Evolutionary conservation across 2,888 invertebrate species (phyloP).

Genomic region (Apotomis turbidana): DNA sequence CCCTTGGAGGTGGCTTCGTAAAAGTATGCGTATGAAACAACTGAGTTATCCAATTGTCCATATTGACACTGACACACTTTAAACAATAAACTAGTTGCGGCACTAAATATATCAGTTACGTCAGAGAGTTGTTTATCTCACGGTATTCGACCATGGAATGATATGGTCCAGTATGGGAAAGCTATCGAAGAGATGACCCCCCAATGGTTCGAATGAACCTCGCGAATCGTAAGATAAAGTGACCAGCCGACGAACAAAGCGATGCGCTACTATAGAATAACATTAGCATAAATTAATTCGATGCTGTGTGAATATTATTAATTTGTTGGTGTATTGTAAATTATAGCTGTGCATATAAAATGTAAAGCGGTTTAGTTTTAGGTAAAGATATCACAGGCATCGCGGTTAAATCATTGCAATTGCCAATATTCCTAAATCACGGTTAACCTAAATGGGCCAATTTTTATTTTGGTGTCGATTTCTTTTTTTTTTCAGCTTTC

Average conservation of each 20-base stretch:
- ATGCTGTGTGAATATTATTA: conserved; percentile 33
- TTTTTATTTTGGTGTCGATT: neutral
- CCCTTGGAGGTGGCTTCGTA: conserved; percentile 73
- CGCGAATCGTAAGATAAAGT: conserved; percentile 76
- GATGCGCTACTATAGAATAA: conserved; percentile 51
- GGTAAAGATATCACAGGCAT: no score
- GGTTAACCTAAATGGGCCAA: neutral
- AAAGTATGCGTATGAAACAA: conserved; percentile 75
- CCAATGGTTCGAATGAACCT: conserved; percentile 57
- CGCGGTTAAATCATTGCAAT: neutral
- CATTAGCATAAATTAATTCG: conserved; percentile 67
- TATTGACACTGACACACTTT: conserved; percentile 47
- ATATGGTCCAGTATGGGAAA: conserved; percentile 66
- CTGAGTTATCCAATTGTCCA: conserved; percentile 81
- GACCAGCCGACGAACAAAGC: conserved; percentile 68
- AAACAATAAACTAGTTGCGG: neutral
- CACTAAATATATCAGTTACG: conserved; percentile 36
- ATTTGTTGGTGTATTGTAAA: conserved; percentile 5
- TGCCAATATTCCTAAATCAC: neutral
- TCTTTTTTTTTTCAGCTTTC: no score
- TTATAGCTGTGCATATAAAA: neutral
- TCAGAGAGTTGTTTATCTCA: conserved; percentile 65
- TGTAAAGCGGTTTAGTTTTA: neutral
- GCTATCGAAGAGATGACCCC: conserved; percentile 77
- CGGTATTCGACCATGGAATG: conserved; percentile 69